Base-by-base conservation (phyloP, 2,797 vertebrate species). In the Tapera naevia region DNA sequence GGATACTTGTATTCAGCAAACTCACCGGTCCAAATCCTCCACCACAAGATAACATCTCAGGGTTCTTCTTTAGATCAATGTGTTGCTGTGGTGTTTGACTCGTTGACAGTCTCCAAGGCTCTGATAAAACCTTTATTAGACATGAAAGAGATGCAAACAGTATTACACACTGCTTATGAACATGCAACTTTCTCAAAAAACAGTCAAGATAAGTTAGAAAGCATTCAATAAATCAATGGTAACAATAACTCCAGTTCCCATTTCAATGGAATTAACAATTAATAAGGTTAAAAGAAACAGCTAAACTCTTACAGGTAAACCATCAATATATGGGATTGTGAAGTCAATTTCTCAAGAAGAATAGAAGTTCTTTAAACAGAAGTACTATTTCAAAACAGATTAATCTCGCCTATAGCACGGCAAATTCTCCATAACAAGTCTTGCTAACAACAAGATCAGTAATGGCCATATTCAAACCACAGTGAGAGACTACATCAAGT, bases 1-100 rank as follows among this genome's bases (percentile, higher is more conserved):
- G 10, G 4, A 4, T 10, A 50, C 13, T 80, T 58, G 9, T 79
- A 53, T 41, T 64, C 41, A 80, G 75, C 57, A 57, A 73, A 98
- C 99, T 98, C 96, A 99, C 99, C 7, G 99, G 99, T 61, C 99
- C 99, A 54, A 99, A 99, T 74, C 99, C 99, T 11, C 99, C 99
- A 35, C 99, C 99, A 9, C 98, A 98, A 61, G 98, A 97, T 62
- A 99, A 98, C 11, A 98, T 98, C 51, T 99, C 98, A 0, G 99
- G 99, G 93, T 99, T 97, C 81, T 91, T 98, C 88, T 98, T 97
- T 71, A 99, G 96, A 92, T 99, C 97, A 23, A 98, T 74, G 95
- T 99, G 98, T 85, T 99, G 99, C 85, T 99, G 98, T 14, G 99
- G 99, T 5, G 99, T 99, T 97, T 99, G 99, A 96, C 99, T 99